A percentile compares a stretch with the other conserved stretches of the same genome.
Evolutionary conservation across 2,888 invertebrate genomes (phyloP).

Genomic region (Sepioteuthis lessoniana): DNA sequence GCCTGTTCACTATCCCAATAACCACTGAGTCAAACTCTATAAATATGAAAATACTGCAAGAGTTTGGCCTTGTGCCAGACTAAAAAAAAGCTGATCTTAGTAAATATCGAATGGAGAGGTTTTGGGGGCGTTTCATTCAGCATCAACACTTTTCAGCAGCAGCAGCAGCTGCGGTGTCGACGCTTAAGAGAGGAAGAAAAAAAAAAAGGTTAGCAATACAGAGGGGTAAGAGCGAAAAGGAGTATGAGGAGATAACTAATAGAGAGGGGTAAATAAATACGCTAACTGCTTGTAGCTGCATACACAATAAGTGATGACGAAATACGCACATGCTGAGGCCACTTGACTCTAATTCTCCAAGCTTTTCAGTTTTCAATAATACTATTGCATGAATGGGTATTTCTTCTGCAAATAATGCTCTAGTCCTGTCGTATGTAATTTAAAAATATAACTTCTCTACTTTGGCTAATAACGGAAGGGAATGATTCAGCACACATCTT

Average conservation of each 20-base stretch:
- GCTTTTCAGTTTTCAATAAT: neutral
- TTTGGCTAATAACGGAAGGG: neutral
- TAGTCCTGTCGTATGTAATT: neutral
- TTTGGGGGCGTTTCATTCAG: slow-evolving; percentile 23
- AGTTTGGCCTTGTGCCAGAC: neutral
- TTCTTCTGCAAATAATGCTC: neutral
- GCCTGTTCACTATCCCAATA: no score
- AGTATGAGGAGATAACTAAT: neutral
- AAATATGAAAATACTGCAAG: no score
- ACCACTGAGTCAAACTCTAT: no score
- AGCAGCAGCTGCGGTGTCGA: neutral
- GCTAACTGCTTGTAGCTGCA: neutral
- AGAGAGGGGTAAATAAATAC: neutral
- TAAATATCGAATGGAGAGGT: neutral
- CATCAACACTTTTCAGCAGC: slow-evolving; percentile 4
- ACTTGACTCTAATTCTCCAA: neutral
- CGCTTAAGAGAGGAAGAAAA: neutral
- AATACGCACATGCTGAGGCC: slow-evolving; percentile 24
- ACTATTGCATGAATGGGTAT: neutral
- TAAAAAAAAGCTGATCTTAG: neutral
- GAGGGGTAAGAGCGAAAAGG: neutral
- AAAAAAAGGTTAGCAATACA: neutral
- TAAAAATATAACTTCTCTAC: neutral
- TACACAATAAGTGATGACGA: slow-evolving; percentile 47
- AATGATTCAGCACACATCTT: slow-evolving; percentile 24